Base-by-base conservation (phyloP, 2,797 vertebrate genomes). In the Psittacula echo region DNA sequence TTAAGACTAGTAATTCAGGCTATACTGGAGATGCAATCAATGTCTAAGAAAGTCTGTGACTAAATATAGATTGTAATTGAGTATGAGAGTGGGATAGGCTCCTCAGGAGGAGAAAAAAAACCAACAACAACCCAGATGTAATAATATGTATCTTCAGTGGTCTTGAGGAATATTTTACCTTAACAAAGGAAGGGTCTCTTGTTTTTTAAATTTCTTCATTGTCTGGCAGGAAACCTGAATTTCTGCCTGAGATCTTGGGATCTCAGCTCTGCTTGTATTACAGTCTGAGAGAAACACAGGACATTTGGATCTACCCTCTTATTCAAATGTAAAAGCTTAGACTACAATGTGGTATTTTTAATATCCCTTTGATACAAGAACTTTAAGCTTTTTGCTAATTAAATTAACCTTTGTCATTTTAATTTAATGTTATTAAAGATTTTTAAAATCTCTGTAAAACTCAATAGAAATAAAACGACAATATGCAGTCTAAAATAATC, bases 51-150 rank as follows among this genome's bases (percentile, higher is more conserved):
- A 79, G 19, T 64, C 56, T 82, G 56, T 85, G 45, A 44, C 78
- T 95, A 96, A 93, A 96, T 96, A 93, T 92, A 95, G 87, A 66
- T 74, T 85, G 47, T 34, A 89, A 91, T 85, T 3, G 78, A 92
- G 71, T 53, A 26, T 42, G 30, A 93, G 66, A 94, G 23, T 30
- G 29, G 89, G 73, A 86, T 8, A 90, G 23, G 32, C 9, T 94
- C 30, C 54, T 89, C 11, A 32, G 27, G 24, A 39, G 9, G 6
- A 58, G 27, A 5, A 11, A 68, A 34, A 10, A 54, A 51, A 42
- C 16, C 16, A 45, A 47, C 11, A 48, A 4, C n/a, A 56, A 23
- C 13, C 12, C 21, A 34, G 13, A 79, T 19, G 14, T 9, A 84
- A 11, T 53, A 53, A 42, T 70, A 73, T 1, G 2, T 32, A 37